These are phyloP conservation scores for Akabosia matsudoensis DNA, from an alignment of 1,140 invertebrate genomes.

Conservation along the genomic window DNA sequence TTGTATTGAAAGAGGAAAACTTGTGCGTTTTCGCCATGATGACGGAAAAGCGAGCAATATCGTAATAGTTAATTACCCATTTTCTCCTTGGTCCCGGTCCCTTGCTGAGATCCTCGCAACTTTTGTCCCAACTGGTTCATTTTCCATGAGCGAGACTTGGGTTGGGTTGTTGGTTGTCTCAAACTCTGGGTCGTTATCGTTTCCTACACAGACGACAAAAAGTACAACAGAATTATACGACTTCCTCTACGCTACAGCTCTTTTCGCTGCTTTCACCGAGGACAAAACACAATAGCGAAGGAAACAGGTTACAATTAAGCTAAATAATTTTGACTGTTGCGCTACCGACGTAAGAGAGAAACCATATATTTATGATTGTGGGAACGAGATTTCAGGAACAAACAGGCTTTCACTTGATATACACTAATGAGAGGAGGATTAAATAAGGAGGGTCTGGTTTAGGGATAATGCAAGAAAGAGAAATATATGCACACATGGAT, in stretches of 20 bases:
- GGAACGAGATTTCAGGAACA: no score
- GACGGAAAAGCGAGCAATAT: slow-evolving; percentile 10
- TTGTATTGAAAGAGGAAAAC: no score
- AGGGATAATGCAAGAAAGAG: no score
- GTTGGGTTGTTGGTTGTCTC: slow-evolving; percentile 40
- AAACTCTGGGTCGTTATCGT: slow-evolving; percentile 52
- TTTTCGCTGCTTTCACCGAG: background rate
- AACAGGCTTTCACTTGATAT: no score
- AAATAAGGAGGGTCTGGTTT: no score
- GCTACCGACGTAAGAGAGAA: no score
- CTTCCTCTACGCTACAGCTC: background rate
- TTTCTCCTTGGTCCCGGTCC: slow-evolving; percentile 88
- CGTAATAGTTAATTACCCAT: slow-evolving; percentile 58
- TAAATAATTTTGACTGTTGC: no score
- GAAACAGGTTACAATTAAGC: no score
- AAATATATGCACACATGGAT: no score
- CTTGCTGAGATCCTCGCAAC: slow-evolving; percentile 71
- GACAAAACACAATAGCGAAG: no score
- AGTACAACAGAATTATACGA: background rate
- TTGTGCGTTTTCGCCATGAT: background rate
- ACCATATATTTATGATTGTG: no score
- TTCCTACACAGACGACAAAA: slow-evolving; percentile 32
- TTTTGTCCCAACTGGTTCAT: slow-evolving; percentile 75
- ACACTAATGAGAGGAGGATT: no score
- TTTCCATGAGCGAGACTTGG: slow-evolving; percentile 65